Evolutionary conservation across 1,140 invertebrate genomes (phyloP).

Genomic region (Choristoneura fumiferana): DNA sequence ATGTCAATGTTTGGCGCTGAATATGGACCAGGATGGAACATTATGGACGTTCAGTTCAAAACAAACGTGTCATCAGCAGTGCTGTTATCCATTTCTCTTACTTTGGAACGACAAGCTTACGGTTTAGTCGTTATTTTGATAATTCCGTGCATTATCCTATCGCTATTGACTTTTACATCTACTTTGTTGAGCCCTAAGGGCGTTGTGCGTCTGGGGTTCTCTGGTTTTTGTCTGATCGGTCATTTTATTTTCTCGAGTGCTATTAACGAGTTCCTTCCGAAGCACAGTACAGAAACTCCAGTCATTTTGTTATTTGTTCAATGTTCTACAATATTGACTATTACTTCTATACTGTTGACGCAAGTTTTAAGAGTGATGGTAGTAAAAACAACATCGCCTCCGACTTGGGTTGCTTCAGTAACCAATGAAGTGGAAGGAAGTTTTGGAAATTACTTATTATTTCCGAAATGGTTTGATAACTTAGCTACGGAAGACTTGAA

Average conservation of each 20-base stretch:
- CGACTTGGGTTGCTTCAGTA: neutral
- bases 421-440: neutral
- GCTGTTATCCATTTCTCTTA: neutral
- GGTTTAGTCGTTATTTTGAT: neutral
- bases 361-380: neutral
- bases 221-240: neutral
- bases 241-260: neutral
- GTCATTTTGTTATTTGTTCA: neutral
- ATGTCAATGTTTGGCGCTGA: neutral
- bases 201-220: neutral
- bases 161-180: neutral
- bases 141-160: neutral
- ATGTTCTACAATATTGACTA: neutral
- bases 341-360: neutral
- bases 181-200: neutral
- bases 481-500: neutral
- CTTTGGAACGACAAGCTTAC: neutral
- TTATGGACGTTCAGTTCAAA: neutral
- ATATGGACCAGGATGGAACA: neutral
- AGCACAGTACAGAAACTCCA: neutral
- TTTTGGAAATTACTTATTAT: neutral
- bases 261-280: neutral
- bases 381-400: neutral
- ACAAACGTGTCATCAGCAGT: neutral
- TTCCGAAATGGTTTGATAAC: neutral